phyloP scores from a whole-genome alignment of 35 echinoderm and acorn worm genomes.

The Hemicentrotus pulcherrimus region DNA sequence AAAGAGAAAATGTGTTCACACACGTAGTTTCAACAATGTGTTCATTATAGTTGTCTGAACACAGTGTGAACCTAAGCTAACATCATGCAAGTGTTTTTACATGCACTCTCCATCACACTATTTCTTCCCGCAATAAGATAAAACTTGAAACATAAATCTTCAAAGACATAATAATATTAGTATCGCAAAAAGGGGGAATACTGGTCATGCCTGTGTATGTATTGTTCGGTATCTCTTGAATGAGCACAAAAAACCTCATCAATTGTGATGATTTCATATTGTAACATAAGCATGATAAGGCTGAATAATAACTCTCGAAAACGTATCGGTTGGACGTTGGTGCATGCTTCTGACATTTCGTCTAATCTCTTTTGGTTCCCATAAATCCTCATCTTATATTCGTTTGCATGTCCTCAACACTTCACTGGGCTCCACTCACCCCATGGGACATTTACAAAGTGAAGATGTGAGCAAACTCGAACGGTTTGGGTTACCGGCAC shows the following conservation, averaged over 20 bases:
- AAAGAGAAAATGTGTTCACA: no score
- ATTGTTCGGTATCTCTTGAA: no score
- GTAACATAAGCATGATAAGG: not conserved
- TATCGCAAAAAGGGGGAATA: no score
- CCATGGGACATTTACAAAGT: slow-evolving; percentile 20
- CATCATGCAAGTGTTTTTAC: no score
- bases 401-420: slow-evolving; percentile 15
- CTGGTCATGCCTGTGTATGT: no score
- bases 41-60: no score
- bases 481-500: not conserved
- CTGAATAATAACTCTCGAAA: not conserved
- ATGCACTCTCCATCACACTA: no score
- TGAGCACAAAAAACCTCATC: not conserved
- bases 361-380: not conserved
- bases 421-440: not conserved
- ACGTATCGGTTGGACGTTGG: not conserved
- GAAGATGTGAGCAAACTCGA: slow-evolving; percentile 29
- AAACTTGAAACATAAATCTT: no score
- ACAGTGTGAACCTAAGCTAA: no score
- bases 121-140: no score
- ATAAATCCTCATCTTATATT: slow-evolving; percentile 14
- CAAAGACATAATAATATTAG: no score
- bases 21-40: no score
- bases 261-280: not conserved
- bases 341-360: not conserved